Percentiles rank a stretch among this genome's conserved stretches.
Conservation (phyloP, 1,140 invertebrate species). For the Megalonaias nervosa region DNA sequence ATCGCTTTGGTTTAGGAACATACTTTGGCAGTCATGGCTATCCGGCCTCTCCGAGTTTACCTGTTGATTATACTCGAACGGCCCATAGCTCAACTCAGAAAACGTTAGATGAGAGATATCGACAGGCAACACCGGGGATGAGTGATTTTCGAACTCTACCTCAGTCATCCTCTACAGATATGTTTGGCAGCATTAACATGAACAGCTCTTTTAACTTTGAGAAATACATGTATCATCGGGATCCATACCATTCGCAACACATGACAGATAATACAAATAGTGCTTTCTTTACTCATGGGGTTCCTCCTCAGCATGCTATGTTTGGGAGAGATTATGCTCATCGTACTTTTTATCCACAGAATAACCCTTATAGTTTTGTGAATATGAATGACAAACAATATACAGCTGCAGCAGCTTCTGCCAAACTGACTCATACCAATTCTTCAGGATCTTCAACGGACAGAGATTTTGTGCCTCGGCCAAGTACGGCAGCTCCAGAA, state of each 20-base stretch:
- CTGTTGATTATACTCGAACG: conserved; percentile 58
- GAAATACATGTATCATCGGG: conserved; percentile 61
- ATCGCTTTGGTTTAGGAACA: conserved; percentile 62
- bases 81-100: conserved; percentile 55
- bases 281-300: conserved; percentile 60
- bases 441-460: conserved; percentile 47
- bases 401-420: conserved; percentile 50
- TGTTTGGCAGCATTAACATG: conserved; percentile 61
- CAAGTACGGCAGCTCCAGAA: conserved; percentile 44
- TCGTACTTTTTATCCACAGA: conserved; percentile 60
- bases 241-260: conserved; percentile 63
- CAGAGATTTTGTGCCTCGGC: conserved; percentile 59
- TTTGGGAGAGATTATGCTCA: conserved; percentile 63
- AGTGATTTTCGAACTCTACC: conserved; percentile 62
- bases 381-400: conserved; percentile 58
- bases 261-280: conserved; percentile 62
- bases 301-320: conserved; percentile 61
- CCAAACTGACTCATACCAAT: conserved; percentile 58
- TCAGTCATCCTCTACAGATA: conserved; percentile 56
- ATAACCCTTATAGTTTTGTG: conserved; percentile 61
- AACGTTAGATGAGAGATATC: conserved; percentile 64
- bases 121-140: conserved; percentile 58
- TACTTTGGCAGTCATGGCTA: conserved; percentile 64
- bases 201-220: conserved; percentile 65
- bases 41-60: conserved; percentile 48